Evolutionary conservation across 2,888 invertebrate genomes (phyloP), one percentile per base, ranked within the genome.

Genomic region (Meloe dianella): DNA sequence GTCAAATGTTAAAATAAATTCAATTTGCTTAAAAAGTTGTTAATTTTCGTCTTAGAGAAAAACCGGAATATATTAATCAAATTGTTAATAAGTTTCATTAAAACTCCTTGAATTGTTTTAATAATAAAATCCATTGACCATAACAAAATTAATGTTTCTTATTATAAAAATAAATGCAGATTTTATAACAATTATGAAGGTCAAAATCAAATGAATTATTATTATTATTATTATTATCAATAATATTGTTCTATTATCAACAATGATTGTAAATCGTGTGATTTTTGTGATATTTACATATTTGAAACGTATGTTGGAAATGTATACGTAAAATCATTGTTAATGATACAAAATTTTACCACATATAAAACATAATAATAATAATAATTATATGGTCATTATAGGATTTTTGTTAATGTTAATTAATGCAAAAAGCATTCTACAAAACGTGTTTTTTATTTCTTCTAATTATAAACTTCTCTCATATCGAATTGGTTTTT

Each of bases 61-160:
- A 32, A 32, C 20, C 10, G 5, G 22, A 38, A 38, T 30, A 12
- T 9, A 17, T 32, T 17, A 12, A 24, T n/a, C 12, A 35, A 35
- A 59, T 38, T 35, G 32, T 57, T 57, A 20, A 30, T 57, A 57
- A n/a, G n/a, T 32, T 32, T 10, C 2, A 27, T 4, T 8, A 24
- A 35, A 24, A 14, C n/a, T 59, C 32, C 59, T 59, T 59, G 59
- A 32, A 24, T n/a, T 24, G n/a, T 35, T 59, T 35, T 57, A 35
- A 17, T 17, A 30, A 29, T 1, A 14, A 38, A 59, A 22, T 30
- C 59, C 3, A 35, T 32, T 32, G 59, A 59, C 59, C 35, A 32
- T 59, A 35, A 59, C 58, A 35, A 24, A 32, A 29, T 29, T 24
- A 20, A 24, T 20, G 20, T 58, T 35, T 30, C 38, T 59, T 59